Percentiles rank a stretch among this genome's conserved stretches.
phyloP scores from a whole-genome alignment of 2,797 vertebrate species.

The Limnodromus scolopaceus region DNA sequence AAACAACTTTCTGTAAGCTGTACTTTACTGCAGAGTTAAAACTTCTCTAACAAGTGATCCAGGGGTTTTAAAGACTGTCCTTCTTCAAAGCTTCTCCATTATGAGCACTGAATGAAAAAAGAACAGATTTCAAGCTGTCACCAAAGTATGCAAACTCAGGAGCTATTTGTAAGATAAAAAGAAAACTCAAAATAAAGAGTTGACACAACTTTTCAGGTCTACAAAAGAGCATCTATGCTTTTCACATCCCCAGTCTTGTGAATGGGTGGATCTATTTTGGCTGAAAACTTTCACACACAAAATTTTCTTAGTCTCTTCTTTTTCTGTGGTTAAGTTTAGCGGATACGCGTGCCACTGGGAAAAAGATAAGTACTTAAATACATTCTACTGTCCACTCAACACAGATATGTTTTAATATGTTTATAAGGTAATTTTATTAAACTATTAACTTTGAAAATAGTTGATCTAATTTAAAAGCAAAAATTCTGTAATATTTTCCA shows the following conservation, averaged over 20 bases:
- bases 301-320: background rate
- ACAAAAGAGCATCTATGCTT: background rate
- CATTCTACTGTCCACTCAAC: background rate
- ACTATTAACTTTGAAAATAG: background rate
- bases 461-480: background rate
- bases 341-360: background rate
- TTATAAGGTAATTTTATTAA: background rate
- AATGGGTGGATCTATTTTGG: background rate
- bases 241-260: background rate
- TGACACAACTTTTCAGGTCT: background rate
- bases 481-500: background rate
- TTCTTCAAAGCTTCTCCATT: background rate
- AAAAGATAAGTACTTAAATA: background rate
- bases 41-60: background rate
- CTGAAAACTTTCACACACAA: background rate
- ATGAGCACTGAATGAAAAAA: background rate
- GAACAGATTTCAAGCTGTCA: background rate
- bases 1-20: background rate
- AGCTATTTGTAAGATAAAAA: background rate
- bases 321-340: background rate
- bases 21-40: background rate
- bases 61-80: background rate
- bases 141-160: background rate
- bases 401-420: background rate
- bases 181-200: background rate